phyloP scores from a whole-genome alignment of 2,797 vertebrate genomes.

The Denticeps clupeoides region DNA sequence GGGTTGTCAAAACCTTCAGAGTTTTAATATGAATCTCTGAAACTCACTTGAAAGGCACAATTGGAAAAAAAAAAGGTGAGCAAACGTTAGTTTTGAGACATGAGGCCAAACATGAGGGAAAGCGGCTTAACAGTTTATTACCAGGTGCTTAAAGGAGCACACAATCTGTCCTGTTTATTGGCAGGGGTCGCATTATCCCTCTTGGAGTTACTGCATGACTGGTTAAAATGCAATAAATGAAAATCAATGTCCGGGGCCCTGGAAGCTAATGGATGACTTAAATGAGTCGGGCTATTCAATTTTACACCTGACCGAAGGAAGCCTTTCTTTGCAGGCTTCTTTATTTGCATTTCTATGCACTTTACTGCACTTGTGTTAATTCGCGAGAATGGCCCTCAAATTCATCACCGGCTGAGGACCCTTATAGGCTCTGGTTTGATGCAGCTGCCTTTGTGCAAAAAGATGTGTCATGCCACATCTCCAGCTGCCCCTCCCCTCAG shows the following conservation, averaged over 20 bases:
- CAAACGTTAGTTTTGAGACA: no score
- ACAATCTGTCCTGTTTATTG: conserved; percentile 5
- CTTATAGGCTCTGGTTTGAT: no score
- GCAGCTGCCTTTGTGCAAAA: no score
- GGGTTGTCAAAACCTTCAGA: no score
- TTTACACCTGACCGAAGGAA: conserved; percentile 3
- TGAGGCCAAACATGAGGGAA: no score
- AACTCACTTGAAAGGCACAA: no score
- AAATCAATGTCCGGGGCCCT: conserved; percentile 9
- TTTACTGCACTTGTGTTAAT: conserved; percentile 1
- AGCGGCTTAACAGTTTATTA: conserved; percentile 5
- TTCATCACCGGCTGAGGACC: no score
- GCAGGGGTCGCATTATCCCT: background rate
- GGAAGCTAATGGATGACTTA: conserved; percentile 12
- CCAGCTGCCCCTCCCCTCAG: no score
- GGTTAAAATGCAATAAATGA: conserved; percentile 15
- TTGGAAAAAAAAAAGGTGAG: no score
- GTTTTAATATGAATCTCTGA: no score
- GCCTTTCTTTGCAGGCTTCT: background rate
- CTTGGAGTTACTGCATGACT: conserved; percentile 7
- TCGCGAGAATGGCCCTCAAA: no score
- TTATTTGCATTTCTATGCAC: conserved; percentile 5
- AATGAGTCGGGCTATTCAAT: conserved; percentile 10
- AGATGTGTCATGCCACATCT: no score
- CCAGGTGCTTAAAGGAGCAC: background rate